Conservation (phyloP, 2,888 invertebrate genomes). For the Biston betularia region DNA sequence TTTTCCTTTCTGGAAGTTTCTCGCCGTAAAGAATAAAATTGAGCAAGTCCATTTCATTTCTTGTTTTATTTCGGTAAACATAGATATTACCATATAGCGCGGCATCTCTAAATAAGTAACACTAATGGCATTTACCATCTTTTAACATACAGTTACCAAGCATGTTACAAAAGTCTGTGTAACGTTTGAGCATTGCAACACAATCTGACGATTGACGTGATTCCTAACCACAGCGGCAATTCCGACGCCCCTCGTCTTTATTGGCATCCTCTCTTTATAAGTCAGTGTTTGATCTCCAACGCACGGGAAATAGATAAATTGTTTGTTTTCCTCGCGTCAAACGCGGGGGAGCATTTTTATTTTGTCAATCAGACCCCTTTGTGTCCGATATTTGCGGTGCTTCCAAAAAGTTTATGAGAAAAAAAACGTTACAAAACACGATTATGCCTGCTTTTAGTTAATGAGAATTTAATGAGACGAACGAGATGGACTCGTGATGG, state of each 20-base stretch:
- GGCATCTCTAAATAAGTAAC: too few relatives aligned
- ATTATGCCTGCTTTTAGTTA: neutral
- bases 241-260: constrained; percentile 70
- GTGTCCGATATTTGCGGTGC: constrained; percentile 14
- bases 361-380: constrained; percentile 42
- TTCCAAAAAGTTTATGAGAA: constrained; percentile 13
- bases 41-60: too few relatives aligned
- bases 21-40: too few relatives aligned
- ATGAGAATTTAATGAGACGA: too few relatives aligned
- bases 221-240: constrained; percentile 61
- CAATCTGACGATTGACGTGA: neutral
- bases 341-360: constrained; percentile 49
- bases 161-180: neutral
- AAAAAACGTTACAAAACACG: neutral
- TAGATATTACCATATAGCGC: too few relatives aligned
- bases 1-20: too few relatives aligned
- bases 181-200: neutral
- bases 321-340: constrained; percentile 70
- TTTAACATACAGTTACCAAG: neutral
- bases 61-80: too few relatives aligned
- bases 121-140: neutral
- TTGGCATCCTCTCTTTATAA: constrained; percentile 73
- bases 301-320: constrained; percentile 75
- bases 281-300: constrained; percentile 72
- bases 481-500: too few relatives aligned